Percentiles rank a stretch among this genome's conserved stretches.
phyloP scores from a whole-genome alignment of 2,888 invertebrate genomes.

The Eretmocerus hayati region DNA sequence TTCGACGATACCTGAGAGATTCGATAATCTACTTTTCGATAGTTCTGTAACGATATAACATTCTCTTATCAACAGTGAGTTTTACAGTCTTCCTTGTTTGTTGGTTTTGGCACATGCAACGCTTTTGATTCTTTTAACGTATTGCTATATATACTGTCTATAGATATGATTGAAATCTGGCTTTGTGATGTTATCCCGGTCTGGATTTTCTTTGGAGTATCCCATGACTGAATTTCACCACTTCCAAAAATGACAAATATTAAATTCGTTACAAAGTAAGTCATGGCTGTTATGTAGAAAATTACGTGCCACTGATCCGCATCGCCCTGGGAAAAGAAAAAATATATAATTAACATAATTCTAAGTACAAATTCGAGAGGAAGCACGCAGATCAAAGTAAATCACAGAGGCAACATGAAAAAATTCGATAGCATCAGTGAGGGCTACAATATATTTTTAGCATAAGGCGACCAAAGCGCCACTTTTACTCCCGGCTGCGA shows the following conservation, averaged over 20 bases:
- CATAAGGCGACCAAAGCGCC: too few relatives aligned
- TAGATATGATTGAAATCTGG: constrained; percentile 26
- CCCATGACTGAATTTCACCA: constrained; percentile 6
- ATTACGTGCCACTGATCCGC: constrained; percentile 56
- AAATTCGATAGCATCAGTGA: too few relatives aligned
- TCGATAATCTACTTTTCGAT: too few relatives aligned
- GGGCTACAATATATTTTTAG: too few relatives aligned
- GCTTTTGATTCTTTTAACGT: background rate
- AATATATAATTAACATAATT: background rate
- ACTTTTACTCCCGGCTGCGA: too few relatives aligned
- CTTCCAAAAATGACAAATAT: constrained; percentile 49
- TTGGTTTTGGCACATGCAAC: background rate
- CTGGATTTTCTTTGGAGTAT: background rate
- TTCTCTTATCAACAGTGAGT: background rate
- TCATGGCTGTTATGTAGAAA: constrained; percentile 57
- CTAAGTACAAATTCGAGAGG: too few relatives aligned
- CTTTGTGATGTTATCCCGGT: too few relatives aligned
- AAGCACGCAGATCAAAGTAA: too few relatives aligned
- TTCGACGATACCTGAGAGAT: too few relatives aligned
- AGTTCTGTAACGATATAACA: too few relatives aligned
- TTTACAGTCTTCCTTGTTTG: background rate
- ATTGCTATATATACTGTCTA: too few relatives aligned
- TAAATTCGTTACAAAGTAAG: constrained; percentile 56
- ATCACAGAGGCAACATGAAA: too few relatives aligned
- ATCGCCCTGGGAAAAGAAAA: constrained; percentile 48